phyloP scores from a whole-genome alignment of 1,140 invertebrate species.

The Brachionus angularis region DNA sequence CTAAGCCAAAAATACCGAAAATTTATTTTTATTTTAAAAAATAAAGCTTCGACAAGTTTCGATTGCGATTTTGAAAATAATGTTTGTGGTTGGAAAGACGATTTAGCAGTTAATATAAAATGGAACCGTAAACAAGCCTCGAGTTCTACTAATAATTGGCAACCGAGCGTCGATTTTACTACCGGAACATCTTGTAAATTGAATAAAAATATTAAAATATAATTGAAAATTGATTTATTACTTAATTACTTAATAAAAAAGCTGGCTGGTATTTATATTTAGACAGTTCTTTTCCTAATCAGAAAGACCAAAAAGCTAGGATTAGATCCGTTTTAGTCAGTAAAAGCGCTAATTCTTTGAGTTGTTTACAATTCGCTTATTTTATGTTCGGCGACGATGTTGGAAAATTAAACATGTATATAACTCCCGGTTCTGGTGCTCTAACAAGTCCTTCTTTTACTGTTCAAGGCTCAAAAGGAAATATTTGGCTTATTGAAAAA shows the following conservation, averaged over 20 bases:
- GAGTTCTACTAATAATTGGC: neutral
- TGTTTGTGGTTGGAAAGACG: constrained; percentile 18
- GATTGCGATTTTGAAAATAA: constrained; percentile 53
- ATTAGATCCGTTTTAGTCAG: constrained; percentile 12
- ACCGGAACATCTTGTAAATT: constrained; percentile 53
- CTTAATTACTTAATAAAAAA: neutral
- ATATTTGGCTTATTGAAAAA: constrained; percentile 24
- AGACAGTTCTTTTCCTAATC: constrained; percentile 35
- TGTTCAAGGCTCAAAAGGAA: constrained; percentile 8
- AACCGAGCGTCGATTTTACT: constrained; percentile 54
- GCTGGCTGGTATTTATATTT: constrained; percentile 44
- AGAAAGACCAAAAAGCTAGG: constrained; percentile 5
- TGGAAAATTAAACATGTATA: constrained; percentile 45
- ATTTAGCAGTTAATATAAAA: neutral
- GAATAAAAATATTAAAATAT: neutral
- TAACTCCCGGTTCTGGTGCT: neutral
- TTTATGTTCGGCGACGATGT: constrained; percentile 46
- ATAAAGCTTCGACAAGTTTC: constrained; percentile 22
- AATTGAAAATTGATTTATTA: neutral
- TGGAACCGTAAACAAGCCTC: constrained; percentile 31
- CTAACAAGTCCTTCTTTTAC: neutral
- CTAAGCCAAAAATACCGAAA: no score
- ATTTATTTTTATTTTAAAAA: neutral
- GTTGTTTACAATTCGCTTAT: constrained; percentile 46
- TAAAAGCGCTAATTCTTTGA: constrained; percentile 4